Evolutionary conservation across 2,797 vertebrate genomes (phyloP).

Genomic region (Sylvilagus floridanus): DNA sequence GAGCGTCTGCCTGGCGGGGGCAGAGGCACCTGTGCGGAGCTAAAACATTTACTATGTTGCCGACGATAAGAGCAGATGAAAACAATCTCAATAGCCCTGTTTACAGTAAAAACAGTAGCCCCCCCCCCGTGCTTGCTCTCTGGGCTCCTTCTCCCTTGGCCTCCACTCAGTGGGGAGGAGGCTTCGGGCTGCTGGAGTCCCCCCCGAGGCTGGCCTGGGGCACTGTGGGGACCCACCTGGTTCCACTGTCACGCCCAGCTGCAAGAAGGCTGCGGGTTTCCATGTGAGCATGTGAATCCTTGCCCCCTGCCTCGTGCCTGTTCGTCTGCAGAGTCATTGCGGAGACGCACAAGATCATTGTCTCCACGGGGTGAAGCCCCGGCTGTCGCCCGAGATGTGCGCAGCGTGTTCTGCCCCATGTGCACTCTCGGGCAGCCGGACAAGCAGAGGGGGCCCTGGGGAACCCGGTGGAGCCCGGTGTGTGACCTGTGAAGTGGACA

Average conservation of each 20-base stretch:
- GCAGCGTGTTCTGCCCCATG: too few relatives aligned
- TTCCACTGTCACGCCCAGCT: neutral
- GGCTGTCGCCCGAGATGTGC: too few relatives aligned
- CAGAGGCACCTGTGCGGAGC: neutral
- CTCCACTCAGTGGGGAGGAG: neutral
- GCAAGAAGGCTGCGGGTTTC: neutral
- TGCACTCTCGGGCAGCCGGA: neutral
- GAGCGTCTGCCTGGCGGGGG: neutral
- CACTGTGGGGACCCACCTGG: neutral
- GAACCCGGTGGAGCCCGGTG: neutral
- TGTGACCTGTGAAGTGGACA: neutral
- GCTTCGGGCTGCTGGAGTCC: too few relatives aligned
- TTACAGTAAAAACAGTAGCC: too few relatives aligned
- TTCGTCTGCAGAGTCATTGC: neutral
- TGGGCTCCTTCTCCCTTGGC: neutral
- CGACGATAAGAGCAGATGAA: neutral
- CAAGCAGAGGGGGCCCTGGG: neutral
- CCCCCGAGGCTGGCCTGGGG: neutral
- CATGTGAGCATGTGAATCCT: neutral
- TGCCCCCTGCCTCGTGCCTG: neutral
- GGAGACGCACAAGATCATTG: neutral
- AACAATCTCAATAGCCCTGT: neutral
- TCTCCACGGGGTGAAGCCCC: too few relatives aligned
- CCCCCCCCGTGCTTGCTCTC: neutral
- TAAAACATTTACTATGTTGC: neutral